Conservation (phyloP, 2,113 vertebrate genomes). For the Protomyctophum bolini region DNA sequence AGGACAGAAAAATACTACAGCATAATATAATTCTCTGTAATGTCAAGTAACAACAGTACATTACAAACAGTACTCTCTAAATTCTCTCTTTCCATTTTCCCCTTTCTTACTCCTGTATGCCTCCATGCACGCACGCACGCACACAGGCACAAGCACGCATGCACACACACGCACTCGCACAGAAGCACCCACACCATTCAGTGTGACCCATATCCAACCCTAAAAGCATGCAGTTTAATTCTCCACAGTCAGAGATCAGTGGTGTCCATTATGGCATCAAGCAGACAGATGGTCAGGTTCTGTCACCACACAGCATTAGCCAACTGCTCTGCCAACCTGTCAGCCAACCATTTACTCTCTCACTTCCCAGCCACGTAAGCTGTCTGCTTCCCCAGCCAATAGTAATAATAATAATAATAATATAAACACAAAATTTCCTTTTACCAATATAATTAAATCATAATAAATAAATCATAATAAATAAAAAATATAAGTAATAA, state of each 20-base stretch:
- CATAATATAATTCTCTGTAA: too few relatives aligned
- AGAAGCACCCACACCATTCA: conserved; percentile 10
- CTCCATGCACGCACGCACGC: background rate
- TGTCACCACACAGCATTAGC: conserved; percentile 41
- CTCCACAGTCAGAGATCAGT: conserved; percentile 58
- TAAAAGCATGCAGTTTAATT: conserved; percentile 69
- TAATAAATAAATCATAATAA: too few relatives aligned
- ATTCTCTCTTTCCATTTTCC: conserved; percentile 18
- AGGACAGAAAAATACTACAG: background rate
- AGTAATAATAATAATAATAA: too few relatives aligned
- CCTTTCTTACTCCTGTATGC: background rate
- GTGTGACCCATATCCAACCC: conserved; percentile 57
- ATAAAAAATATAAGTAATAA: too few relatives aligned
- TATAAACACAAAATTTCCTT: too few relatives aligned
- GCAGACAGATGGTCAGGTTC: conserved; percentile 65
- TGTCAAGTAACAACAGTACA: conserved; percentile 1
- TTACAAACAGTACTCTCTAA: background rate
- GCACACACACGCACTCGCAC: background rate
- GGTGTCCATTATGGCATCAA: conserved; percentile 61
- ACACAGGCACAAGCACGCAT: background rate
- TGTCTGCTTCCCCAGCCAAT: too few relatives aligned
- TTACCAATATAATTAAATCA: too few relatives aligned
- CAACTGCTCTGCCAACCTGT: conserved; percentile 21
- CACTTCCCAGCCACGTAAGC: background rate
- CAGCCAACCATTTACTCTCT: conserved; percentile 24